Base-by-base conservation (phyloP, 2,113 vertebrate genomes). In the Formicarius rufipectus region DNA sequence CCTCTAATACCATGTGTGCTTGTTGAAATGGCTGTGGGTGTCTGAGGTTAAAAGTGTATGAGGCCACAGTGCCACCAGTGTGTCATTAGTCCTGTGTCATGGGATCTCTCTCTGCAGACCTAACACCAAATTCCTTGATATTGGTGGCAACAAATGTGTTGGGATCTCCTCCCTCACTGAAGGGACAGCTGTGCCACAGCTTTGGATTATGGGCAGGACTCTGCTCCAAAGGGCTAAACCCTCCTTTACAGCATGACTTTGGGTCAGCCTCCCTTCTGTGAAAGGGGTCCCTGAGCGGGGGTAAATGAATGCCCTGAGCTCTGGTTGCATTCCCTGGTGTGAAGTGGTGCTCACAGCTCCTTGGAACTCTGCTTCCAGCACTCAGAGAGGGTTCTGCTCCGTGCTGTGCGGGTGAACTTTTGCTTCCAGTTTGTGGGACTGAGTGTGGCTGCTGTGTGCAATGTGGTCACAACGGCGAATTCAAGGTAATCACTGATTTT, bases 201-300 rank as follows among this genome's bases (percentile, higher is more conserved):
- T 93, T 97, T 96, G 98, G 78, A 56, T 91, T 98, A 95, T 24
- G 79, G 97, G 84, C 95, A 87, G 75, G 97, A 87, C 19, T 74
- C 53, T 72, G 63, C 82, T 88, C 64, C 37, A 9, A 16, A 10
- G 1, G 23, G 62, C 10, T 4, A 4, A 56, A 21, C 14, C 23
- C 12, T 58, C 27, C 49, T 71, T 16, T 45, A 49, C 56, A 47
- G 6, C 24, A 39, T 71, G 56, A 22, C 52, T 33, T 33, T 2
- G 39, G 39, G 10, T 71, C 56, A n/a, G 27, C 45, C 60, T 66
- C 7, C 31, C n/a, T 31, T 30, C n/a, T 12, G 12, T 5, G 8
- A 30, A 15, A 62, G 55, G n/a, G 58, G n/a, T 79, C 66, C 31
- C 22, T 10, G 42, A 4, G 31, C 7, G 7, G 49, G 16, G 5